Conservation (phyloP, 2,113 vertebrate species). For the Mungos mungo region DNA sequence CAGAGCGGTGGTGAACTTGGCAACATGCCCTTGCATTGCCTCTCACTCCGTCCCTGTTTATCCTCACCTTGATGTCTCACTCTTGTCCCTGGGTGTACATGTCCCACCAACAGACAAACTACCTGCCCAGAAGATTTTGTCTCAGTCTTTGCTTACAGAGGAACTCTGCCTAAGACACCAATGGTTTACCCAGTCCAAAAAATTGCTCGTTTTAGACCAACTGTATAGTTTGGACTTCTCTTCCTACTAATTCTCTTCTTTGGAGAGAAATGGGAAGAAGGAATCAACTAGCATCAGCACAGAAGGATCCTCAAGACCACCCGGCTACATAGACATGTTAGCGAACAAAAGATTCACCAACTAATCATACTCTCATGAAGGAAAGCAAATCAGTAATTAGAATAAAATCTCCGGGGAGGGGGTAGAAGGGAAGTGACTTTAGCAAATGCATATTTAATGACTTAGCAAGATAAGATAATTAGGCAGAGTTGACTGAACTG, state of each 20-base stretch:
- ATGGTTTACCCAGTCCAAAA: neutral
- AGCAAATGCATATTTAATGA: constrained; percentile 62
- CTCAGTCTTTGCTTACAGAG: neutral
- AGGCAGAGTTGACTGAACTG: neutral
- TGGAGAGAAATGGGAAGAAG: neutral
- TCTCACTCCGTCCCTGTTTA: neutral
- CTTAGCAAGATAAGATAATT: constrained; percentile 55
- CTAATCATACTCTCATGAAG: neutral
- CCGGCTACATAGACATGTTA: neutral
- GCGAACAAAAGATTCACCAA: neutral
- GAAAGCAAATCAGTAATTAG: constrained; percentile 45
- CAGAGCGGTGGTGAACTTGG: neutral
- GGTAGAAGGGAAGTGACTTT: neutral
- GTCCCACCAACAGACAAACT: too few species aligned
- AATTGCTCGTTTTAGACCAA: neutral
- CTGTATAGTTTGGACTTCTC: neutral
- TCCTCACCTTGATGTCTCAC: neutral
- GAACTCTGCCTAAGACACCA: neutral
- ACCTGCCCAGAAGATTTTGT: neutral
- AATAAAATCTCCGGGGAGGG: neutral
- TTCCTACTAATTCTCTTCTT: neutral
- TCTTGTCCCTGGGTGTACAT: too few species aligned
- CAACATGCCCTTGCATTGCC: fast-evolving
- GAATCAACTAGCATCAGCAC: too few species aligned
- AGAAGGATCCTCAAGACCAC: neutral